Conservation (phyloP, 2,888 invertebrate genomes). For the Machimus atricapillus region DNA sequence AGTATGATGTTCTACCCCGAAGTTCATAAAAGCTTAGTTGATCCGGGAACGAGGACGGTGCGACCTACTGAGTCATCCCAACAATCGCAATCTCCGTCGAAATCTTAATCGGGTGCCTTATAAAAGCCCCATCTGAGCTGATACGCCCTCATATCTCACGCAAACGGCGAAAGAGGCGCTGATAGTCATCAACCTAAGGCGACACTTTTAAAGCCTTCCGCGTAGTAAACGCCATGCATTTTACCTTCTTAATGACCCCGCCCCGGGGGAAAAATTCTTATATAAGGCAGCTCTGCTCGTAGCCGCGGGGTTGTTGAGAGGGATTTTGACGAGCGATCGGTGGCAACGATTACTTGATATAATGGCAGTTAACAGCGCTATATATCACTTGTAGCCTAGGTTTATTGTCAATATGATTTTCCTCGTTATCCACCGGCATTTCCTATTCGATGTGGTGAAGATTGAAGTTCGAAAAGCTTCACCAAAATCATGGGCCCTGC, state of each 20-base stretch:
- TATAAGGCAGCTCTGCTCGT: neutral
- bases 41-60: neutral
- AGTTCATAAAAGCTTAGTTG: neutral
- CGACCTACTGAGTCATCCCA: neutral
- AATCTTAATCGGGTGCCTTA: conserved; percentile 1
- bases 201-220: conserved; percentile 15
- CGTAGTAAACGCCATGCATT: neutral
- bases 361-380: conserved; percentile 20
- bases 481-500: neutral
- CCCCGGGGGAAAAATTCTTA: neutral
- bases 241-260: neutral
- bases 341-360: conserved; percentile 11
- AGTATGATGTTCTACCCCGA: neutral
- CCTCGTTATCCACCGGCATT: neutral
- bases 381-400: neutral
- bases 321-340: conserved; percentile 30
- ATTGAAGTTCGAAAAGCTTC: neutral
- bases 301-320: neutral
- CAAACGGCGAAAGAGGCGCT: neutral
- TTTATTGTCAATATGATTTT: neutral
- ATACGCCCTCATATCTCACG: conserved; percentile 15
- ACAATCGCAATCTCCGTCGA: neutral
- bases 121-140: neutral
- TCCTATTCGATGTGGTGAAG: neutral
- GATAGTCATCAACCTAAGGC: conserved; percentile 5